Evolutionary conservation across 2,113 vertebrate species (phyloP), one percentile per base, ranked within the genome.

Genomic region (Riparia riparia): DNA sequence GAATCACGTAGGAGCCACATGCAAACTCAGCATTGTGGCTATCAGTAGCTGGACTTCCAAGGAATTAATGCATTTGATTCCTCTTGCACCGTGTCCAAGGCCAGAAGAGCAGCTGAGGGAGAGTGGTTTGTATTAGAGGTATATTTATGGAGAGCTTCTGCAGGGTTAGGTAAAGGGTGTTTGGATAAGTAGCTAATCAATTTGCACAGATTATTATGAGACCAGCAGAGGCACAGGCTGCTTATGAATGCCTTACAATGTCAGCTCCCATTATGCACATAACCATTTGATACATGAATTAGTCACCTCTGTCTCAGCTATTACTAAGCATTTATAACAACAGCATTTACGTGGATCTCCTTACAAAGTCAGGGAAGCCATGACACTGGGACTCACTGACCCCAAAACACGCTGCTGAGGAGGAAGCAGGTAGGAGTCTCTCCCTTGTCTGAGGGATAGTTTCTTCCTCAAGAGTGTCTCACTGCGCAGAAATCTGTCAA

Each of bases 141-240:
- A 0, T 49, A 37, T 88, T 90, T 90, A 78, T 54, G 89, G 78
- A 49, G 29, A 86, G 34, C 37, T 93, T 80, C 49, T 51, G n/a
- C 60, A 63, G 57, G 83, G 86, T 54, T 64, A 54, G 72, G 76
- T 60, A 95, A 79, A 60, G 73, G 37, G 44, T 91, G 69, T 76
- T 88, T 79, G 84, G 49, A 41, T 87, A 91, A 93, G 57, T 11
- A 89, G 60, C 29, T 95, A 64, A 95, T 94, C 86, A 91, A 74
- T 91, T 89, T 68, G 28, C 68, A 91, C 21, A 84, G 83, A 83
- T 86, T 66, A 71, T 84, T 65, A 82, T 31, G 39, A 94, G 47
- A 19, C 5, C 69, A 91, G 83, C 44, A 89, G 83, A 86, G 34
- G 64, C 77, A 82, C 2, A 78, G 51, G 64, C 42, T 96, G 82